Conservation (phyloP, 2,888 invertebrate species). For the Lepidocyrtoides sp. region DNA sequence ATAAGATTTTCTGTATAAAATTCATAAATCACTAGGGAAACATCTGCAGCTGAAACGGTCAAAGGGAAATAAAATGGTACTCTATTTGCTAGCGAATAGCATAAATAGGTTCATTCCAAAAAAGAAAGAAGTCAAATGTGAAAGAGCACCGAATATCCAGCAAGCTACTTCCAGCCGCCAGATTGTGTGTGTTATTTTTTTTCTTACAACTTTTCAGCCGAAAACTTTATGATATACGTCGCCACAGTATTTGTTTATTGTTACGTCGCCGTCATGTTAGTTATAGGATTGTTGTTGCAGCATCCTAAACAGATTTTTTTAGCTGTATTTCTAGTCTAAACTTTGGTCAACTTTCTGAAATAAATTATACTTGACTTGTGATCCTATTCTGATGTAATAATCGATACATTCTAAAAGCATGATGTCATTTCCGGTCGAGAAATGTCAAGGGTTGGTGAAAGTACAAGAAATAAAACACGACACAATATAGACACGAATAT, state of each 20-base stretch:
- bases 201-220: neutral
- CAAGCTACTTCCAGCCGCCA: neutral
- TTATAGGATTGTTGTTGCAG: too few relatives aligned
- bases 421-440: too few relatives aligned
- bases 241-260: neutral
- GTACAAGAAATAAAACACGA: too few relatives aligned
- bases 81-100: neutral
- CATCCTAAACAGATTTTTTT: too few relatives aligned
- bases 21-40: constrained; percentile 85
- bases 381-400: too few relatives aligned
- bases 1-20: too few relatives aligned
- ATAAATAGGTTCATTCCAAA: neutral
- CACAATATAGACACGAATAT: too few relatives aligned
- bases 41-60: constrained; percentile 85
- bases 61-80: constrained; percentile 65
- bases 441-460: neutral
- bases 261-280: too few relatives aligned
- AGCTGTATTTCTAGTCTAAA: too few relatives aligned
- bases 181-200: neutral
- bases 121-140: constrained; percentile 26
- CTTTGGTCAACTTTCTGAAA: too few relatives aligned
- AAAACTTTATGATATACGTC: neutral
- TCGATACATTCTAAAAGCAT: too few relatives aligned
- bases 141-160: constrained; percentile 12
- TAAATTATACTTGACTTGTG: too few relatives aligned